phyloP scores from a whole-genome alignment of 2,797 vertebrate species.

The Acomys russatus region DNA sequence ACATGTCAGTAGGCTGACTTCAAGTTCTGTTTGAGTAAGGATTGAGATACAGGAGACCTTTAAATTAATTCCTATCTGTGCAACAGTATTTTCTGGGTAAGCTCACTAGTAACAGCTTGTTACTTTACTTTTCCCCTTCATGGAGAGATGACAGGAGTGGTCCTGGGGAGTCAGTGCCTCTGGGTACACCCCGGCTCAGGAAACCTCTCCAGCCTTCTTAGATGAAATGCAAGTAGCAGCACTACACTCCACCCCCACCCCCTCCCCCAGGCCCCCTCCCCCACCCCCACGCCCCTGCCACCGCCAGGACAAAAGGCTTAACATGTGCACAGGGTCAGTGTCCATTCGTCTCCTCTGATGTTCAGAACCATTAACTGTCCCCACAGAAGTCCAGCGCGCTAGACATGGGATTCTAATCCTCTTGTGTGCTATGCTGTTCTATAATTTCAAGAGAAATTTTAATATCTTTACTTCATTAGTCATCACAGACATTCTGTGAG shows the following conservation, averaged over 20 bases:
- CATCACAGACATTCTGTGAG: not conserved
- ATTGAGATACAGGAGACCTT: not conserved
- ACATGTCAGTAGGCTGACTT: not conserved
- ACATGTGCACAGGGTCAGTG: not conserved
- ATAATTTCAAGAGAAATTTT: constrained; percentile 46
- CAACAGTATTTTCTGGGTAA: not conserved
- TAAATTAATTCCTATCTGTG: too few species aligned
- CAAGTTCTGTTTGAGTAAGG: not conserved
- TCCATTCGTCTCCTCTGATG: not conserved
- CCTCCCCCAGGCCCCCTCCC: not conserved
- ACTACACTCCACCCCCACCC: not conserved
- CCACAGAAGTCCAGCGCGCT: not conserved
- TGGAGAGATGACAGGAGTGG: not conserved
- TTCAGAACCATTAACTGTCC: not conserved
- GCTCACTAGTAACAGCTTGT: not conserved
- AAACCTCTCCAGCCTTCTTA: not conserved
- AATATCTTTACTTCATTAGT: not conserved
- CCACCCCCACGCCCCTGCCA: too few species aligned
- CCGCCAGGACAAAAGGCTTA: not conserved
- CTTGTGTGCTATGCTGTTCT: constrained; percentile 14
- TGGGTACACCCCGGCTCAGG: not conserved
- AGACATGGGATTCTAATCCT: not conserved
- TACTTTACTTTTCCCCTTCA: not conserved
- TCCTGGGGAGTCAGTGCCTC: not conserved
- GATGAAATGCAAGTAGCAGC: not conserved